Conservation (phyloP, 2,888 invertebrate genomes). For the Stenchaetothrips biformis region DNA sequence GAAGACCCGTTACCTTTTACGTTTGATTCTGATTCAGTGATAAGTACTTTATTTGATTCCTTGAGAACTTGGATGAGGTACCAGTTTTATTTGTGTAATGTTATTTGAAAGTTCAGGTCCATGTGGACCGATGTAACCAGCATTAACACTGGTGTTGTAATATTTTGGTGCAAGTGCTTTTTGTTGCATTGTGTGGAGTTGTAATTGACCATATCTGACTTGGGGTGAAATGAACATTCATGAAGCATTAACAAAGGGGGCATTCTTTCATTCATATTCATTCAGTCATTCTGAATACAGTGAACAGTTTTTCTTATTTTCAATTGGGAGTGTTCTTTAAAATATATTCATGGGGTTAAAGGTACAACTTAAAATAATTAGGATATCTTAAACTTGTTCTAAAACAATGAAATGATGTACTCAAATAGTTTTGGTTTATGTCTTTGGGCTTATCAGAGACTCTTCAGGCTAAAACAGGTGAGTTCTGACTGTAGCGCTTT, state of each 20-base stretch:
- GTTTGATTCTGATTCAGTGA: background rate
- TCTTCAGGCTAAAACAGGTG: conserved; percentile 29
- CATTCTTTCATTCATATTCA: background rate
- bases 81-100: conserved; percentile 29
- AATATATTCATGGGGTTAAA: background rate
- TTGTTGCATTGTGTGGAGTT: background rate
- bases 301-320: background rate
- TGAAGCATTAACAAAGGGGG: too few relatives aligned
- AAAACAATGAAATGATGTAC: background rate
- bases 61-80: background rate
- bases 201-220: background rate
- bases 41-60: background rate
- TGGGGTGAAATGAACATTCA: too few relatives aligned
- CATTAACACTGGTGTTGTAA: background rate
- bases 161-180: background rate
- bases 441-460: conserved; percentile 15
- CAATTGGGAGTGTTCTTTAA: background rate
- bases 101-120: background rate
- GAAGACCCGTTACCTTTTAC: background rate
- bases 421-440: background rate
- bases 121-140: background rate
- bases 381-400: too few relatives aligned
- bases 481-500: background rate
- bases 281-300: background rate
- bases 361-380: too few relatives aligned